These are phyloP conservation scores for Cladorhizidae sp. DNA, from an alignment of 37 sponge, comb jelly and placozoan species.

Conservation along the genomic window DNA sequence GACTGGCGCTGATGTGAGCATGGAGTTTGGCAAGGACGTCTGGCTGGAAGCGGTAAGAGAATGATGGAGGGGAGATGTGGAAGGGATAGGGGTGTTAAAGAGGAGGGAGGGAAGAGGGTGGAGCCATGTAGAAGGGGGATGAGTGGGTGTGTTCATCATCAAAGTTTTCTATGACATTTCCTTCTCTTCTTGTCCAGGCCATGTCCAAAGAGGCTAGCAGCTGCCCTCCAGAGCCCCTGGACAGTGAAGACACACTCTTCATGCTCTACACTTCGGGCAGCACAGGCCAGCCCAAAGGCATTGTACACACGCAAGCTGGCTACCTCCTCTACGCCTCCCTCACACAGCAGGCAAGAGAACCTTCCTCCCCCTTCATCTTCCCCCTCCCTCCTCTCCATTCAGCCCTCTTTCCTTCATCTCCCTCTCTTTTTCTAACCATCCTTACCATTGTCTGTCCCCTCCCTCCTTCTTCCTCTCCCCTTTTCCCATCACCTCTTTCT, in stretches of 20 bases:
- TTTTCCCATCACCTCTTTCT: too few relatives aligned
- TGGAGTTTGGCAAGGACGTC: slow-evolving; percentile 64
- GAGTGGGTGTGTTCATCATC: not conserved
- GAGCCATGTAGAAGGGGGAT: not conserved
- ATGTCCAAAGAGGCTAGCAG: slow-evolving; percentile 66
- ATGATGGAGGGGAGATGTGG: too few relatives aligned
- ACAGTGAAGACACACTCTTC: slow-evolving; percentile 94
- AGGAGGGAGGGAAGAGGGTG: not conserved
- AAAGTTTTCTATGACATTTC: not conserved
- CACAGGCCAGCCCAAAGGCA: slow-evolving; percentile 97
- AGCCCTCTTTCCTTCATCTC: slow-evolving; percentile 76
- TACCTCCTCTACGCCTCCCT: slow-evolving; percentile 91
- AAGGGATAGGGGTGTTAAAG: not conserved
- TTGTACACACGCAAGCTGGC: slow-evolving; percentile 96
- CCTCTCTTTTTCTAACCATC: too few relatives aligned
- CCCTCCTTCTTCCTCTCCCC: too few relatives aligned
- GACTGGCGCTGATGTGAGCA: slow-evolving; percentile 76
- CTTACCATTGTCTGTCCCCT: too few relatives aligned
- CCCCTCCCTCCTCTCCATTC: slow-evolving; percentile 49
- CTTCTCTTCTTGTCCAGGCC: slow-evolving; percentile 49
- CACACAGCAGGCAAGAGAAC: slow-evolving; percentile 76
- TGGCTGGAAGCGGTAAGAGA: slow-evolving; percentile 71
- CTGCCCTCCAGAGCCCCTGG: slow-evolving; percentile 86
- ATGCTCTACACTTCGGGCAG: slow-evolving; percentile 98
- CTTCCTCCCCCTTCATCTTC: not conserved